These are phyloP conservation scores for Poeciliopsis turrubarensis DNA, from an alignment of 2,113 vertebrate species.

Conservation along the genomic window DNA sequence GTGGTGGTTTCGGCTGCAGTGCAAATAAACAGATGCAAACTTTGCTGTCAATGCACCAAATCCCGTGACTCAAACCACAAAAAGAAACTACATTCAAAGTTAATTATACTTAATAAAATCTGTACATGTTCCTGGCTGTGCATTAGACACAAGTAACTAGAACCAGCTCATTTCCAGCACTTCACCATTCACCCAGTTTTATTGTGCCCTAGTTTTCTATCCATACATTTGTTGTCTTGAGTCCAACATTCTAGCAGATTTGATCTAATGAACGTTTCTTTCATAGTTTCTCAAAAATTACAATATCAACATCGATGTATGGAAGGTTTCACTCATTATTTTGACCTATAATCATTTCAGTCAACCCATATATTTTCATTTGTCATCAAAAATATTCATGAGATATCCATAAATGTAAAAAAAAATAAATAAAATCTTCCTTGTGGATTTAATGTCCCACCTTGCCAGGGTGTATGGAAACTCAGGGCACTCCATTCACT, in stretches of 20 bases:
- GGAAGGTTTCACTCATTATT: neutral
- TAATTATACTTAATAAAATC: neutral
- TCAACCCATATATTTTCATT: neutral
- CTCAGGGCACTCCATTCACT: conserved; percentile 78
- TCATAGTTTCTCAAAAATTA: no score
- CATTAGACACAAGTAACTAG: neutral
- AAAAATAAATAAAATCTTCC: no score
- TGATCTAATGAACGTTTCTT: no score
- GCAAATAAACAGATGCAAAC: conserved; percentile 14
- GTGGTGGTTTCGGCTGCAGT: conserved; percentile 32
- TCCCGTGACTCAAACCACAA: neutral
- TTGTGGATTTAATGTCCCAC: conserved; percentile 44
- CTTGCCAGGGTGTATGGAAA: conserved; percentile 69
- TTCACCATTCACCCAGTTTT: neutral
- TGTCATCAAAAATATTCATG: neutral
- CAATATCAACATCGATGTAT: no score
- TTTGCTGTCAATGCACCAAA: neutral
- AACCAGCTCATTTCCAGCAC: neutral
- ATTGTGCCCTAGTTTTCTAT: neutral
- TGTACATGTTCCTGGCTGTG: neutral
- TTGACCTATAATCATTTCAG: neutral
- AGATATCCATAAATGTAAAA: no score
- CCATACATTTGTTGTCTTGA: neutral
- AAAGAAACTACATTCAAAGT: neutral
- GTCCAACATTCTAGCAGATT: no score